A percentile compares a stretch with the other conserved stretches of the same genome.
Conservation (phyloP, 2,113 vertebrate species). For the Calonectris borealis region DNA sequence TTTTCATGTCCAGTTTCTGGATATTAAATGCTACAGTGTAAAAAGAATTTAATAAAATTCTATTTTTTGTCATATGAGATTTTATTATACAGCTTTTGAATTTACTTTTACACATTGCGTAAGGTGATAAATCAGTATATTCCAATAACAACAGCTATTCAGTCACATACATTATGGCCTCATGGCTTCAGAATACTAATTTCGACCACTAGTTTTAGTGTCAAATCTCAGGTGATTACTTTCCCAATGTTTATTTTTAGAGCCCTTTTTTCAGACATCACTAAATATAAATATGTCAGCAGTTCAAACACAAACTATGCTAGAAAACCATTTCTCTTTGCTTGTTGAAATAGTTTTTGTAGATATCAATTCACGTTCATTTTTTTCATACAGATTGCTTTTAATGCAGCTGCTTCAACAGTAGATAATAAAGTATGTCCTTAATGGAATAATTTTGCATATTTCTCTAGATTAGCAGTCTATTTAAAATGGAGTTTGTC, state of each 20-base stretch:
- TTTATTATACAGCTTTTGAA: slow-evolving; percentile 3
- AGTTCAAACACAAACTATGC: neutral
- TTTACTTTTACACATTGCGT: slow-evolving; percentile 10
- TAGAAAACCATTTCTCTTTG: neutral
- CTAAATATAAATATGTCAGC: neutral
- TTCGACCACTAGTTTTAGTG: neutral
- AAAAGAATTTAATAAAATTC: neutral
- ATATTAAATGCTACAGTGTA: neutral
- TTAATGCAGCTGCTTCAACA: neutral
- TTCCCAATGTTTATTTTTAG: neutral
- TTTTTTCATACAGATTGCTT: neutral
- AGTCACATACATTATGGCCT: neutral
- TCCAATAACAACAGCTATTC: neutral
- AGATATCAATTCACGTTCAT: neutral
- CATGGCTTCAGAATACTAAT: slow-evolving; percentile 25
- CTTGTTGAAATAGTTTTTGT: neutral
- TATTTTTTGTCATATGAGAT: neutral
- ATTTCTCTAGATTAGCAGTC: neutral
- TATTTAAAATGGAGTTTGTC: neutral
- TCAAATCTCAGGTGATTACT: slow-evolving; percentile 15
- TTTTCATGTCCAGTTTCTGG: neutral
- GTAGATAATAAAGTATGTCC: neutral
- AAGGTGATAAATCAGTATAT: slow-evolving; percentile 20
- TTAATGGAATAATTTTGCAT: neutral
- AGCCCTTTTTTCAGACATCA: neutral